Conservation (phyloP, 2,113 vertebrate genomes). For the Urocitellus parryii region DNA sequence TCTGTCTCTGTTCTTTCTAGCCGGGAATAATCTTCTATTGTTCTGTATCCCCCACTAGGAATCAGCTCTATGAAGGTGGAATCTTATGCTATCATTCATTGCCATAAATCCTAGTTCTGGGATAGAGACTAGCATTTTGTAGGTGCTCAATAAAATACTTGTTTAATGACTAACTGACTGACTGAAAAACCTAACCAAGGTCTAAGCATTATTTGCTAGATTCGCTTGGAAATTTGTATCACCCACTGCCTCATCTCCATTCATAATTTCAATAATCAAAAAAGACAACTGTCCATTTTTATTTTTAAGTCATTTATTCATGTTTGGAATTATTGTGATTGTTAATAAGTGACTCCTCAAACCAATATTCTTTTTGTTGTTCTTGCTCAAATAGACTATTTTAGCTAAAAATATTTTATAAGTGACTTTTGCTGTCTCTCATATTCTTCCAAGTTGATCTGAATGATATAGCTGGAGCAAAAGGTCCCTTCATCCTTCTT, state of each 20-base stretch:
- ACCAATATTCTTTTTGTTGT: not conserved
- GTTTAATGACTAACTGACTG: not conserved
- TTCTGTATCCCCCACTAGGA: not conserved
- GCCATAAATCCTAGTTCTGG: not conserved
- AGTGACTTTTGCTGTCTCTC: not conserved
- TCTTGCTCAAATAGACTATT: not conserved
- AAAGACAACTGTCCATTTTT: not conserved
- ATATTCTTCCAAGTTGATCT: not conserved
- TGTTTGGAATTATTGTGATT: not conserved
- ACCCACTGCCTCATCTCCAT: not conserved
- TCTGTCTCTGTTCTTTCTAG: not conserved
- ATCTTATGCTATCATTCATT: not conserved
- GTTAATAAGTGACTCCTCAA: not conserved
- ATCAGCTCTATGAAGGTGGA: not conserved
- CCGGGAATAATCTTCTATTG: not conserved
- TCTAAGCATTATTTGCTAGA: not conserved
- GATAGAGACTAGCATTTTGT: not conserved
- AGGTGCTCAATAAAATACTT: not conserved
- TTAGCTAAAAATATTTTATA: conserved; percentile 11
- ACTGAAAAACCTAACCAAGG: not conserved
- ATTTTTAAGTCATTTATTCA: not conserved
- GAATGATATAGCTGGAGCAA: not conserved
- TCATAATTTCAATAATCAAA: not conserved
- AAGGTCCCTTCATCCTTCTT: not conserved
- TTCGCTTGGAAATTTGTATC: not conserved